phyloP scores from a whole-genome alignment of 2,888 invertebrate species.

The Troides helena region DNA sequence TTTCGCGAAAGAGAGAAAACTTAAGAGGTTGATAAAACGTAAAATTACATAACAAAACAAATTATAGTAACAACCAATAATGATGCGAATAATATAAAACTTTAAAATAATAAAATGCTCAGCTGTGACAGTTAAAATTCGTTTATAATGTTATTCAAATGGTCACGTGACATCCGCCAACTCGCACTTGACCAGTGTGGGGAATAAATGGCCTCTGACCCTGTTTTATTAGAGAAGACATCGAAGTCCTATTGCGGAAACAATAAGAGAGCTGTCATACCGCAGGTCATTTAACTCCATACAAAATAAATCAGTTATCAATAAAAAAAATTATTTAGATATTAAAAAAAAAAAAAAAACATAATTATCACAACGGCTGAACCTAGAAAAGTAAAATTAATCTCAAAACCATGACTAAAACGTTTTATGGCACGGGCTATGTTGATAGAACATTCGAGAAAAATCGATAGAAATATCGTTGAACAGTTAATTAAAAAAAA shows the following conservation, averaged over 20 bases:
- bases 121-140: conserved; percentile 2
- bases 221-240: background rate
- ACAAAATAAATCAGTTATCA: background rate
- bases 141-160: too few relatives aligned
- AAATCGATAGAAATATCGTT: conserved; percentile 16
- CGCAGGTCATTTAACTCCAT: background rate
- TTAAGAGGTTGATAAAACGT: conserved; percentile 53
- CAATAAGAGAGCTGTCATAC: background rate
- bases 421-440: conserved; percentile 53
- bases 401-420: conserved; percentile 42
- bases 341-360: conserved; percentile 12
- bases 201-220: too few relatives aligned
- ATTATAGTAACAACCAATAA: conserved; percentile 68
- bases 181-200: too few relatives aligned
- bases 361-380: conserved; percentile 8
- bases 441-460: conserved; percentile 25
- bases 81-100: conserved; percentile 27
- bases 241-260: background rate
- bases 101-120: conserved; percentile 22
- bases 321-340: conserved; percentile 1
- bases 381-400: conserved; percentile 32
- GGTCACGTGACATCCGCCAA: background rate
- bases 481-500: conserved; percentile 23
- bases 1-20: conserved; percentile 51
- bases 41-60: conserved; percentile 78